Conservation (phyloP, 2,888 invertebrate genomes). For the Oscheius sp. region DNA sequence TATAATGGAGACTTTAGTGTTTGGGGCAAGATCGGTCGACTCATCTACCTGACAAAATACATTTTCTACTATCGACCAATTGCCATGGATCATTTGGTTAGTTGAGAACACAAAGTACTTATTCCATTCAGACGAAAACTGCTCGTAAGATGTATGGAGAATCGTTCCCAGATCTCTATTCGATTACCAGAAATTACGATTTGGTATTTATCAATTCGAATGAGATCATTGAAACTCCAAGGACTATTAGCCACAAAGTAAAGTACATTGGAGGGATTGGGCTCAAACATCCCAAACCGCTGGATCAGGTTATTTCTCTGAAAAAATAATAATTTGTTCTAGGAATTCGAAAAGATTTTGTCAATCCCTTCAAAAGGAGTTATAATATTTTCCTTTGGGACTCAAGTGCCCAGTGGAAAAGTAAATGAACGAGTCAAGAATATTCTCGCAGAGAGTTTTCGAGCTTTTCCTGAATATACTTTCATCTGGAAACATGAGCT, state of each 20-base stretch:
- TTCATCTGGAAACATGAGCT: constrained; percentile 57
- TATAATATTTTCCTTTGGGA: constrained; percentile 50
- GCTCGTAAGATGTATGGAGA: constrained; percentile 19
- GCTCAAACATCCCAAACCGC: constrained; percentile 36
- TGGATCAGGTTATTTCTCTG: not conserved
- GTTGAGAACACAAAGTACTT: not conserved
- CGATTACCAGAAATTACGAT: constrained; percentile 19
- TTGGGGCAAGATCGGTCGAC: constrained; percentile 6
- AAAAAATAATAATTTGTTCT: not conserved
- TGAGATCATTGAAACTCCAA: constrained; percentile 58
- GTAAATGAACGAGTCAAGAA: constrained; percentile 41
- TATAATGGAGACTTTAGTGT: constrained; percentile 7
- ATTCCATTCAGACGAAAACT: constrained; percentile 5
- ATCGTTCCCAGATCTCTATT: constrained; percentile 7
- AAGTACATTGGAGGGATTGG: constrained; percentile 61
- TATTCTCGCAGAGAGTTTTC: constrained; percentile 48
- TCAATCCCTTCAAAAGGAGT: constrained; percentile 30
- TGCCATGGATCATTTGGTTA: constrained; percentile 4
- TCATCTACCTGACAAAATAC: not conserved
- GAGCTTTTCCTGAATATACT: constrained; percentile 48
- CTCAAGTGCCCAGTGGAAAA: constrained; percentile 34
- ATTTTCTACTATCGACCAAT: constrained; percentile 6
- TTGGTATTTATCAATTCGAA: constrained; percentile 57
- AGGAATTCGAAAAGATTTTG: constrained; percentile 4
- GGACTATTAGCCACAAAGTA: constrained; percentile 51